These are phyloP conservation scores for Yponomeuta malinellus DNA, from an alignment of 2,888 invertebrate species.

Conservation along the genomic window DNA sequence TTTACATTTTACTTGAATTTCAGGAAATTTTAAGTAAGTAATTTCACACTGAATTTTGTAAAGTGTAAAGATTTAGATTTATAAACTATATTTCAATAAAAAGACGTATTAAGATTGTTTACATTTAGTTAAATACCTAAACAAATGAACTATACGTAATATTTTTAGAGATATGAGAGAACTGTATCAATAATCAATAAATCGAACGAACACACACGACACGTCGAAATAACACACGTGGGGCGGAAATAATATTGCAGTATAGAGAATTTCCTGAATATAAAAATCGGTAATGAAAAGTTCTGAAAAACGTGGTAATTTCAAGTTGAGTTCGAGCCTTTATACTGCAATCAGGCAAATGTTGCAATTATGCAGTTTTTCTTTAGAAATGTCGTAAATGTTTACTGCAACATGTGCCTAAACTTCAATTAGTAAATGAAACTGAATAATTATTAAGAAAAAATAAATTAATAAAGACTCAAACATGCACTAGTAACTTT, in stretches of 20 bases:
- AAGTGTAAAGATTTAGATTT: too few relatives aligned
- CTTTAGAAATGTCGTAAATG: background rate
- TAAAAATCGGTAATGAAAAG: background rate
- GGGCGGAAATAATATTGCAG: background rate
- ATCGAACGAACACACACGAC: background rate
- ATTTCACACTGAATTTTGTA: too few relatives aligned
- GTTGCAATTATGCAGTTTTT: background rate
- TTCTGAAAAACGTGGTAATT: background rate
- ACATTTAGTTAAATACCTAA: too few relatives aligned
- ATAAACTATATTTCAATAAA: too few relatives aligned
- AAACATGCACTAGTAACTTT: background rate
- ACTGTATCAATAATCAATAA: too few relatives aligned
- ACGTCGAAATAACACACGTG: background rate
- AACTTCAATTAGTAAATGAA: background rate
- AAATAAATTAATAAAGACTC: background rate
- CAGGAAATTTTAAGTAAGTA: too few relatives aligned
- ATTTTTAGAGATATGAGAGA: too few relatives aligned
- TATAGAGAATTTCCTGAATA: background rate
- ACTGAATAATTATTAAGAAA: background rate
- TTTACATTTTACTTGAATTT: too few relatives aligned
- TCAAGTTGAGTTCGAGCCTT: background rate
- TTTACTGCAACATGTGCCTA: background rate
- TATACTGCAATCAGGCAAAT: background rate
- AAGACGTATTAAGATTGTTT: too few relatives aligned
- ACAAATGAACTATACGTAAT: too few relatives aligned